Evolutionary conservation across 2,888 invertebrate genomes (phyloP), one percentile per base, ranked within the genome.

Genomic region (Heliconius aoede): DNA sequence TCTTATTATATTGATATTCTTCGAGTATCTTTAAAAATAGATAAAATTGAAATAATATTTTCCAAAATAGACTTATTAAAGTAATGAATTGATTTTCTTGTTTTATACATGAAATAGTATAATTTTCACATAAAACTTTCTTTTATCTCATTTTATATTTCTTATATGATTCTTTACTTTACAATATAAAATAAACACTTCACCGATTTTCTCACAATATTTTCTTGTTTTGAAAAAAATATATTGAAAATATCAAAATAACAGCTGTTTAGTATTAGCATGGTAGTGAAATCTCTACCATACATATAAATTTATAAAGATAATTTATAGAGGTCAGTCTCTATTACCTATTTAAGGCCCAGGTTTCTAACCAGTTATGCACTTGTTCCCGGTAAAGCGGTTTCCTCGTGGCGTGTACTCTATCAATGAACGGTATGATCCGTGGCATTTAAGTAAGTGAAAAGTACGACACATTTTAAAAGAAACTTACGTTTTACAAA

Each of bases 341-440:
- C 26, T 71, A 32, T 62, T 65, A 74, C 55, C 78, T 55, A 65
- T 75, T 72, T 55, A 26, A 26, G 72, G 62, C 40, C 60, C 73
- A 77, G 76, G 76, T 80, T 82, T 81, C 81, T 81, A 82, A 82
- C 82, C 79, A 79, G 81, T 82, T 81, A 76, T 32, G 76, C 64
- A 76, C 72, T 61, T 21, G 75, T 67, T 73, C 69, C 76, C 60
- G 46, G 55, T 40, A 36, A 61, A 61, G 11, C 51, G 15, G 26
- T 36, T 73, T 67, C 15, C 51, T 58, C 40, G 32, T 28, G n/a
- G 26, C 51, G n/a, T 64, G 18, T 36, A 32, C 9, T 21, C 11
- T n/a, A n/a, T 64, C 15, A n/a, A 36, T 62, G 5, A 32, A 32
- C n/a, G 9, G 30, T 64, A 13, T 0, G 9, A 64, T n/a, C 32